Evolutionary conservation across 2,797 vertebrate genomes (phyloP).

Genomic region (Lepidocolaptes lacrymiger): DNA sequence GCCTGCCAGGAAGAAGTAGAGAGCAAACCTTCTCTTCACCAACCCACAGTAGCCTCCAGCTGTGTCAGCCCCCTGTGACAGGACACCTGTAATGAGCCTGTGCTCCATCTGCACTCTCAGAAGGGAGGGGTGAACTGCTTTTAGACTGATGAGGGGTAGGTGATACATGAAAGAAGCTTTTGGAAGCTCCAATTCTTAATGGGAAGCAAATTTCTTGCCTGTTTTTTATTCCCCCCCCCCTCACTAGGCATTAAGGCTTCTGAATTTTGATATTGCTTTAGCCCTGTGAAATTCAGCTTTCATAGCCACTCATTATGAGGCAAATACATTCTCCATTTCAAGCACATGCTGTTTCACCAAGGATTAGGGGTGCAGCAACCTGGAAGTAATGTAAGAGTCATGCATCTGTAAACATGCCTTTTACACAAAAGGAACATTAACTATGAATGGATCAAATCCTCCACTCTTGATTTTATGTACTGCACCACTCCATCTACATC

Average conservation of each 20-base stretch:
- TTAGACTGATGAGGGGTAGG: not conserved
- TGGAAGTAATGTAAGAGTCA: not conserved
- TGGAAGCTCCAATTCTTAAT: not conserved
- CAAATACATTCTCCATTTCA: not conserved
- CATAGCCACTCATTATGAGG: not conserved
- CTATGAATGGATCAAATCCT: not conserved
- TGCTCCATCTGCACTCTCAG: not conserved
- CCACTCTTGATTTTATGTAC: not conserved
- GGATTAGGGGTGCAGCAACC: not conserved
- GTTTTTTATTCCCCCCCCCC: too few relatives aligned
- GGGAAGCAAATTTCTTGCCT: not conserved
- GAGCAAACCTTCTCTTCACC: not conserved
- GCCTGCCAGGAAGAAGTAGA: not conserved
- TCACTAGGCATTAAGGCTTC: not conserved
- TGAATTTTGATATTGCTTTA: not conserved
- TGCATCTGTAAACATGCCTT: not conserved
- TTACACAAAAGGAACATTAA: not conserved
- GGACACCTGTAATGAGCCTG: not conserved
- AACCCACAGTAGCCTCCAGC: not conserved
- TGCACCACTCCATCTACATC: not conserved
- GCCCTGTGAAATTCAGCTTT: not conserved
- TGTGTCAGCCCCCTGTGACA: not conserved
- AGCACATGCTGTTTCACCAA: not conserved
- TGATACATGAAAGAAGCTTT: not conserved
- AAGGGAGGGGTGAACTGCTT: not conserved